Evolutionary conservation across 2,113 vertebrate species (phyloP), one percentile per base, ranked within the genome.

Genomic region (rat (Rattus norvegicus)): DNA sequence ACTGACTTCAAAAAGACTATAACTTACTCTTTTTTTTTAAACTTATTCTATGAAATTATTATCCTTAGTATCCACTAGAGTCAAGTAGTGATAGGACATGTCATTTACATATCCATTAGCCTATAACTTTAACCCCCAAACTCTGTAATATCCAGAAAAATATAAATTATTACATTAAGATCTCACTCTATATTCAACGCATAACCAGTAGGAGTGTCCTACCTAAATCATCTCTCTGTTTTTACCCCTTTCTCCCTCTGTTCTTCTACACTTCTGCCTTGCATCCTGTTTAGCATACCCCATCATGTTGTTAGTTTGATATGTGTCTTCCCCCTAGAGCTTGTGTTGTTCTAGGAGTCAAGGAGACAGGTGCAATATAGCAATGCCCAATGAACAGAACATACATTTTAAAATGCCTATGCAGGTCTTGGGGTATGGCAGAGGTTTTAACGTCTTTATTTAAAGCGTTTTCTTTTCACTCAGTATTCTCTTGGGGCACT

Each of bases 401-500:
- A 84, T 93, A 77, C 95, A 97, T 75, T 61, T 97, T 97, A 96
- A 98, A 98, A 98, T 97, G 84, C 96, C 97, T 93, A 73, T 98
- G 93, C 56, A 97, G 90, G 92, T 93, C 93, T 97, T 94, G 95
- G 92, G 73, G 98, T 95, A 69, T 84, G 76, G 95, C 90, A 92
- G 95, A 95, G 92, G 47, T 67, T 96, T 90, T 95, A 19, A 19
- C 11, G 72, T 76, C 61, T 93, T 93, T 95, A 98, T 97, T 88
- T 92, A 97, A 97, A 98, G 97, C 43, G 79, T 98, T 97, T 85
- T 98, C 97, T n/a, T 98, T 98, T 98, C 93, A 97, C 96, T 97
- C 76, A 92, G 93, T 92, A 70, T 95, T 98, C 95, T 94, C 77
- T 22, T 59, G 83, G 97, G 84, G 95, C 79, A 88, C 95, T 73